Percentiles rank a stretch among this genome's conserved stretches.
Evolutionary conservation across 2,888 invertebrate species (phyloP).

Genomic region (Allacma fusca): DNA sequence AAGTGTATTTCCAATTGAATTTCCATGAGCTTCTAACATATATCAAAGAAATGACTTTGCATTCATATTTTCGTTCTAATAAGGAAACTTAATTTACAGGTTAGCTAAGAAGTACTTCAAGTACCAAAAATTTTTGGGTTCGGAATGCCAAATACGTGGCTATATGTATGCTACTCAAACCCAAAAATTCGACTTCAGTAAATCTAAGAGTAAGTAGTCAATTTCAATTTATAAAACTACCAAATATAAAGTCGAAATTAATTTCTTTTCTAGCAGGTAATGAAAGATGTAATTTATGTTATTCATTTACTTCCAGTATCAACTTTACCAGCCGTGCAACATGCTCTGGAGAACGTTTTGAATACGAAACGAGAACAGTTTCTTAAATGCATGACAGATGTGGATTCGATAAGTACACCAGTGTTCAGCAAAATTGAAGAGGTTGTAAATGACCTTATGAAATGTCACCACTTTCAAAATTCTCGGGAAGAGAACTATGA

Average conservation of each 20-base stretch:
- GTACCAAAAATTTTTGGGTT: neutral
- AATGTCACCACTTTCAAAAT: neutral
- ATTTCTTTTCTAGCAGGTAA: neutral
- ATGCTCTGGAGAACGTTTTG: neutral
- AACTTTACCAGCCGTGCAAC: neutral
- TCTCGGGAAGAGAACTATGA: neutral
- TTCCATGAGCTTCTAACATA: too few species aligned
- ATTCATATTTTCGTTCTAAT: too few species aligned
- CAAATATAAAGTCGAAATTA: too few species aligned
- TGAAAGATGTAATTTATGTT: too few species aligned
- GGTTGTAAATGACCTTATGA: neutral
- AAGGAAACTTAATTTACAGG: neutral
- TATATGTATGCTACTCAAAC: neutral
- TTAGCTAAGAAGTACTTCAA: neutral
- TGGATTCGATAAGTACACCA: neutral
- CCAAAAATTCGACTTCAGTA: neutral
- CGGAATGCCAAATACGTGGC: neutral
- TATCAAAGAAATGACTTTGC: too few species aligned
- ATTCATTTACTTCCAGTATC: neutral
- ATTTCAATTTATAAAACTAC: too few species aligned
- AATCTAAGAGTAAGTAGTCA: neutral
- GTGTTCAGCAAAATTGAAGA: neutral
- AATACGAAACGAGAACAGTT: neutral
- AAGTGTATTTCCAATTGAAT: too few species aligned
- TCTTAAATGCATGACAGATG: neutral